Evolutionary conservation across 2,888 invertebrate species (phyloP).

Genomic region (Rhagium mordax): DNA sequence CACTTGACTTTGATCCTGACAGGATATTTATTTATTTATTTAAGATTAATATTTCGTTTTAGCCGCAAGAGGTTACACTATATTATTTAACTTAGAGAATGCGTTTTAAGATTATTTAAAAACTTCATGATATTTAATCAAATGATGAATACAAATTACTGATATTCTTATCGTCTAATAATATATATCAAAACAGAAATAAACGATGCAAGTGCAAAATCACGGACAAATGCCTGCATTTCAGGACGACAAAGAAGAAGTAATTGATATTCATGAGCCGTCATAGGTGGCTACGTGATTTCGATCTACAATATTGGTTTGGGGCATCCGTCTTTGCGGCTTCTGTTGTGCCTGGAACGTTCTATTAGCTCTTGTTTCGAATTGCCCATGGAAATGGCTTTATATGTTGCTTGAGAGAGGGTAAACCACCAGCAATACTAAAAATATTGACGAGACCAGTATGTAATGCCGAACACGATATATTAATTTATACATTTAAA

Average conservation of each 20-base stretch:
- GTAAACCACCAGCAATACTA: not conserved
- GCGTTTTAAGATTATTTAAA: no score
- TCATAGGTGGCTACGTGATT: conserved; percentile 11
- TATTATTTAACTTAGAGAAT: no score
- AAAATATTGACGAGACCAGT: not conserved
- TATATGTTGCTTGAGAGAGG: not conserved
- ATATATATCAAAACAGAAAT: no score
- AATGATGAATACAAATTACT: no score
- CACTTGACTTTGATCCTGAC: no score
- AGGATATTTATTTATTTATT: no score
- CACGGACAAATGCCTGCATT: not conserved
- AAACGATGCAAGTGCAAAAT: not conserved
- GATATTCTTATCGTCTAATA: no score
- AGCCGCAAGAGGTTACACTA: no score
- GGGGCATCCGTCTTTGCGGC: not conserved
- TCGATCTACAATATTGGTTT: conserved; percentile 3
- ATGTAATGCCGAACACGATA: not conserved
- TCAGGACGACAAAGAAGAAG: not conserved
- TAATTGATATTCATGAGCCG: conserved; percentile 18
- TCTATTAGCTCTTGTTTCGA: conserved; percentile 5
- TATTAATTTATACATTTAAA: not conserved
- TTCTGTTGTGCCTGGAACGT: conserved; percentile 5
- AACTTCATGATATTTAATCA: no score
- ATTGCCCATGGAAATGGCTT: not conserved
- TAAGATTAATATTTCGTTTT: no score